Conservation (phyloP, 2,888 invertebrate species). For the Cataglyphis albicans region DNA sequence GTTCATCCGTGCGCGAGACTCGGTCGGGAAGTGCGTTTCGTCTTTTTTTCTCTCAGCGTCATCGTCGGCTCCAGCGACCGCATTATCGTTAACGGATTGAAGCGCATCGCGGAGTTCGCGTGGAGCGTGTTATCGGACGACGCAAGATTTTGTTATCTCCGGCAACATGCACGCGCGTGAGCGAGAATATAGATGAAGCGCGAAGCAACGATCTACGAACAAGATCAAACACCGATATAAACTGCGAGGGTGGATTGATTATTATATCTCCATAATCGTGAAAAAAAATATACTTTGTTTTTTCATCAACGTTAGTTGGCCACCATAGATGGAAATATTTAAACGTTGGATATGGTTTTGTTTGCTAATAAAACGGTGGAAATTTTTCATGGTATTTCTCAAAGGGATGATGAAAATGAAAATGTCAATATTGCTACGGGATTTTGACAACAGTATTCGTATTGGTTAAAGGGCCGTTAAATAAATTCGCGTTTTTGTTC, state of each 20-base stretch:
- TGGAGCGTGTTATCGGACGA: conserved; percentile 9
- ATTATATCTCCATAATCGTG: background rate
- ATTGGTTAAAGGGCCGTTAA: conserved; percentile 44
- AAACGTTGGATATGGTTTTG: conserved; percentile 17
- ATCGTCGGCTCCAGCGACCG: background rate
- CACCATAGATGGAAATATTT: background rate
- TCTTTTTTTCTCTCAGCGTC: background rate
- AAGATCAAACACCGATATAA: background rate
- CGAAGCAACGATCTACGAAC: background rate
- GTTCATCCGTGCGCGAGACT: conserved; percentile 33
- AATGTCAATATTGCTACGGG: conserved; percentile 48
- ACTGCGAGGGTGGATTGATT: background rate
- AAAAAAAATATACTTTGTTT: conserved; percentile 22
- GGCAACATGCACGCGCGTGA: conserved; percentile 26
- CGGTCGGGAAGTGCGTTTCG: conserved; percentile 30
- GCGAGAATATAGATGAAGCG: conserved; percentile 11
- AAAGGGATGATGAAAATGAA: conserved; percentile 41
- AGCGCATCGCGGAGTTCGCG: background rate
- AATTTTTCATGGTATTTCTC: conserved; percentile 47
- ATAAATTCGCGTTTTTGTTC: conserved; percentile 36
- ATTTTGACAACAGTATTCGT: conserved; percentile 46
- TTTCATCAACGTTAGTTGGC: conserved; percentile 16
- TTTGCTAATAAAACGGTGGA: conserved; percentile 25
- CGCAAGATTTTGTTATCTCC: conserved; percentile 34
- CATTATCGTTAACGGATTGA: conserved; percentile 46